Base-by-base conservation (phyloP, 2,888 invertebrate genomes). In the Dexiosoma caninum region DNA sequence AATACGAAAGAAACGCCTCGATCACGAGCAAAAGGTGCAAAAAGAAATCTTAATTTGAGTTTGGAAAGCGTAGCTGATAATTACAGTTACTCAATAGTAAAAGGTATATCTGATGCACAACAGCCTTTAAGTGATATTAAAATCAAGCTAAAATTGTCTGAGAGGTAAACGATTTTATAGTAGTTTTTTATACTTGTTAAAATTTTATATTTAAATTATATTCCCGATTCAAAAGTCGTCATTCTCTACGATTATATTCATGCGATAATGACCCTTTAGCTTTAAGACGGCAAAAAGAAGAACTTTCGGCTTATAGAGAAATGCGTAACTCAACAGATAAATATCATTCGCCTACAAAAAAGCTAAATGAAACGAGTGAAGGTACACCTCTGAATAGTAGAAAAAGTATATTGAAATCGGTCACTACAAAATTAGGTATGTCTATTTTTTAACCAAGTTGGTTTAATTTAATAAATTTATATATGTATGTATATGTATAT, bases 31-130 rank as follows among this genome's bases (percentile, higher is more conserved):
- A 78, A 85, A 3, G 85, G 86, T 0, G 89, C 89, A 0, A 86
- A 88, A 21, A 86, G 89, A 10, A 89, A 89, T 82, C 82, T 89
- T 0, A 89, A 89, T 77, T 85, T 89, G 0, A 88, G 87, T 35
- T 75, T 89, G 27, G 86, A 89, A 19, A 85, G 84, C 14, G 70
- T 9, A 16, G 85, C 84, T 12, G 86, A 88, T 72, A 85, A 84
- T n/a, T 85, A 85, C 0, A 91, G 91, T 79, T 91, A 91, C 83
- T 91, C 91, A 1, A 90, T 91, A 53, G 88, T 91, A 1, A 87
- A 88, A 78, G 85, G 86, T 27, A 86, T 87, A 0, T 86, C 88
- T 0, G 86, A 86, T 78, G 80, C 84, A 2, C 83, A 86, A 40
- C 86, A 88, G 1, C 84, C 86, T 1, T 81, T 84, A 1, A 87